phyloP scores from a whole-genome alignment of 2,888 invertebrate species.

The Hofmannophila pseudospretella region DNA sequence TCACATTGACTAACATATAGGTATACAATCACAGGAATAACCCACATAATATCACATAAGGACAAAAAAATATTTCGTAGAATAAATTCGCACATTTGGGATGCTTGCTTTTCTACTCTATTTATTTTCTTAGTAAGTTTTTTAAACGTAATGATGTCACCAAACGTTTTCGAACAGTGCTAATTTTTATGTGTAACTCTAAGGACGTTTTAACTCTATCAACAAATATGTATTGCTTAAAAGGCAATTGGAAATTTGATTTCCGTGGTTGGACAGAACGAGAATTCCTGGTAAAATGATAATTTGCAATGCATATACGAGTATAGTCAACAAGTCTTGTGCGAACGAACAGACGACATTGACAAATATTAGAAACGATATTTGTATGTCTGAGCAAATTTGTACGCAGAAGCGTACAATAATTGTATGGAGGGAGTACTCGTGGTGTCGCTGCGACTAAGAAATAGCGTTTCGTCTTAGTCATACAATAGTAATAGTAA shows the following conservation, averaged over 20 bases:
- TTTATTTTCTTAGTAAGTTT: too few relatives aligned
- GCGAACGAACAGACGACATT: not conserved
- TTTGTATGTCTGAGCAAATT: constrained; percentile 7
- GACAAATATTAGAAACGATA: constrained; percentile 9
- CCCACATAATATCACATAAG: too few relatives aligned
- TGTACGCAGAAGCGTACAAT: constrained; percentile 1
- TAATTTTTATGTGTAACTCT: not conserved
- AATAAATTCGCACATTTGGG: too few relatives aligned
- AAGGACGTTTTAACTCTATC: not conserved
- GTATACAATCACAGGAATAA: too few relatives aligned
- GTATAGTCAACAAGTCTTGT: not conserved
- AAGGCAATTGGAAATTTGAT: not conserved
- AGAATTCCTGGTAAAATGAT: not conserved
- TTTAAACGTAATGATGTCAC: not conserved
- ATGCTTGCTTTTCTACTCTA: too few relatives aligned
- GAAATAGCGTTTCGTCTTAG: too few relatives aligned
- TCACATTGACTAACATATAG: too few relatives aligned
- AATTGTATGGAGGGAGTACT: too few relatives aligned
- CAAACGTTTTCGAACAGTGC: constrained; percentile 2
- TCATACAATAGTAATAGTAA: too few relatives aligned
- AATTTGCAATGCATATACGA: not conserved
- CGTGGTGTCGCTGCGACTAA: too few relatives aligned
- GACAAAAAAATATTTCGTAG: too few relatives aligned
- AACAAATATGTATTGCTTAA: not conserved
- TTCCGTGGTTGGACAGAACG: not conserved